Percentiles rank a stretch among this genome's conserved stretches.
These are phyloP conservation scores for Anseranas semipalmata DNA, from an alignment of 2,113 vertebrate genomes.

Conservation along the genomic window DNA sequence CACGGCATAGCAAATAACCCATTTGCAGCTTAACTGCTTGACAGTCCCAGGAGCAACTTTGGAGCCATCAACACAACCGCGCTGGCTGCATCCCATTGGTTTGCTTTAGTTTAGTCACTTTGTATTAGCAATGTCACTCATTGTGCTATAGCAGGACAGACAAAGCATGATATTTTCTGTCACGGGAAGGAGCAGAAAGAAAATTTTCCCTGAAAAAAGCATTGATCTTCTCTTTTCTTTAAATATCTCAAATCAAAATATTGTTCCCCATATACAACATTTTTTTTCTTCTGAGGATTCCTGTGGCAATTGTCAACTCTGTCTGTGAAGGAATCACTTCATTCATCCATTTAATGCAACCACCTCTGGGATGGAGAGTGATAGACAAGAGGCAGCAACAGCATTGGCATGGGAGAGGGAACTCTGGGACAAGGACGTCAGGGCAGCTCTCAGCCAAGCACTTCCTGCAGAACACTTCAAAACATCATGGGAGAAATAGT, in stretches of 20 bases:
- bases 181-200: neutral
- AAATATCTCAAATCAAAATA: neutral
- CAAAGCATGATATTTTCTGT: neutral
- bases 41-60: neutral
- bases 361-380: neutral
- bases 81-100: neutral
- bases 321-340: neutral
- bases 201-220: neutral
- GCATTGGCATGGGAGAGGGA: neutral
- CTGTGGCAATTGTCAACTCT: neutral
- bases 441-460: neutral
- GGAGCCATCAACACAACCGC: neutral
- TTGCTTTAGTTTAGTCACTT: conserved; percentile 14
- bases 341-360: neutral
- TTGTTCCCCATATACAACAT: fast-evolving
- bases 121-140: neutral
- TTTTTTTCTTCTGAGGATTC: neutral
- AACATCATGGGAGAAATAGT: neutral
- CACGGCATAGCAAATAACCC: neutral
- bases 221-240: neutral
- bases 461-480: neutral
- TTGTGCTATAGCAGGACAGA: neutral
- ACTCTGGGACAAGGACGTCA: neutral
- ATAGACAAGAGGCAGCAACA: neutral
- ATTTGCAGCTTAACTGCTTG: conserved; percentile 11